A percentile compares a stretch with the other conserved stretches of the same genome.
phyloP scores from a whole-genome alignment of 53 echinoderm and acorn worm genomes.

The Actinopyga echinites region DNA sequence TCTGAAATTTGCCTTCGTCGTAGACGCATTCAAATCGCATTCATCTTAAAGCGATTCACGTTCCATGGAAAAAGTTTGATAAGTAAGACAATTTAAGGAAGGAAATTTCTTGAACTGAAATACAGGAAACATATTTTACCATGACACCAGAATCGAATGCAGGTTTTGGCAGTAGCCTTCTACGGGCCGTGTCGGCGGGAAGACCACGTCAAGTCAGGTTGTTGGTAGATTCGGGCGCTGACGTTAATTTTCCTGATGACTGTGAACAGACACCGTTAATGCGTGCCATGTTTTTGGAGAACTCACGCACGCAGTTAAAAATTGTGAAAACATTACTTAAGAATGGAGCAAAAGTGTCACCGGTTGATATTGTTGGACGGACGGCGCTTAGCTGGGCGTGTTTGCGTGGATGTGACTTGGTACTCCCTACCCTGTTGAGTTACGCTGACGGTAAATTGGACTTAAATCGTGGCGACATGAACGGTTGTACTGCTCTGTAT shows the following conservation, averaged over 20 bases:
- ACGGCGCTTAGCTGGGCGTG: constrained; percentile 84
- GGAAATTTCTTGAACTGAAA: too few relatives aligned
- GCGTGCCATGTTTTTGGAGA: constrained; percentile 76
- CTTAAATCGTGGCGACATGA: constrained; percentile 73
- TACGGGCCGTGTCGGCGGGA: constrained; percentile 47
- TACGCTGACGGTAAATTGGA: constrained; percentile 70
- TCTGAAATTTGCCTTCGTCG: too few relatives aligned
- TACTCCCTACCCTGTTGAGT: constrained; percentile 52
- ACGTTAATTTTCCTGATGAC: constrained; percentile 62
- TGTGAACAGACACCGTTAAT: constrained; percentile 78
- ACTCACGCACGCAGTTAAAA: constrained; percentile 61
- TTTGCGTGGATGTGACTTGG: constrained; percentile 67
- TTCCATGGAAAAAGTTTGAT: too few relatives aligned
- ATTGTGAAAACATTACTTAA: constrained; percentile 66
- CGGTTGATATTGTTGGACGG: constrained; percentile 62
- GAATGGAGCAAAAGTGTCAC: constrained; percentile 59
- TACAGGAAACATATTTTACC: too few relatives aligned
- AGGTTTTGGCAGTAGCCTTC: too few relatives aligned
- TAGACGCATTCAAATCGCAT: too few relatives aligned
- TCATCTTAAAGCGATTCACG: too few relatives aligned
- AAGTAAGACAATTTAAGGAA: too few relatives aligned
- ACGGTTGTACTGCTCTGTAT: constrained; percentile 80
- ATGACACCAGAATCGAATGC: too few relatives aligned
- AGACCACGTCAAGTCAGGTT: constrained; percentile 81
- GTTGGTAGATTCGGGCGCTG: constrained; percentile 73